Percentiles rank a stretch among this genome's conserved stretches.
These are phyloP conservation scores for Scaptomyza flava DNA, from an alignment of 2,888 invertebrate species.

Conservation along the genomic window DNA sequence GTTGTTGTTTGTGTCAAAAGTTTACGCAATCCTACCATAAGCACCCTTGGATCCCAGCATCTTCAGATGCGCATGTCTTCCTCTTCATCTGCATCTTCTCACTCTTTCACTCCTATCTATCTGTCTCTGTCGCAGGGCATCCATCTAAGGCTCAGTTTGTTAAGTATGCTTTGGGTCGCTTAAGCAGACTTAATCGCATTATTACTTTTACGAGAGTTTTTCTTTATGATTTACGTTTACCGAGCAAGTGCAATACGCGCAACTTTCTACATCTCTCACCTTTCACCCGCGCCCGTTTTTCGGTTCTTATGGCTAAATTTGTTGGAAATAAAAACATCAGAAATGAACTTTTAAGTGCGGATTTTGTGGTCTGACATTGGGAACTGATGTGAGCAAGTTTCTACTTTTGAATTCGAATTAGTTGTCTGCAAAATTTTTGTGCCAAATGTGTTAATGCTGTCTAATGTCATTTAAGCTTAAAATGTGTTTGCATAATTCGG, in stretches of 20 bases:
- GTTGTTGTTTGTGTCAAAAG: constrained; percentile 61
- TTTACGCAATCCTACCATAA: constrained; percentile 42
- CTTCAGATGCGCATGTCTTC: constrained; percentile 17
- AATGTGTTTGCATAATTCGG: constrained; percentile 32
- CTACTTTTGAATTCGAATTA: constrained; percentile 32
- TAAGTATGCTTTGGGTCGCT: constrained; percentile 71
- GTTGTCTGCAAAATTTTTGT: constrained; percentile 32
- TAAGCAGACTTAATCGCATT: constrained; percentile 73
- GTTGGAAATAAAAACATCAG: constrained; percentile 68
- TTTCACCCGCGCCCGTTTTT: neutral
- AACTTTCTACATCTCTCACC: constrained; percentile 10
- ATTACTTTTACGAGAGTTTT: constrained; percentile 73
- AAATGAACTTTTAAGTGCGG: constrained; percentile 69
- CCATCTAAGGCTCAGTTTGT: constrained; percentile 62
- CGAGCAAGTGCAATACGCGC: constrained; percentile 44
- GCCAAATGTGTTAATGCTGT: constrained; percentile 35
- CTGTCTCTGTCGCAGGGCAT: constrained; percentile 35
- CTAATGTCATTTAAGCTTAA: constrained; percentile 26
- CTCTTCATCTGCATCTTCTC: constrained; percentile 37
- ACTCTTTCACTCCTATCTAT: constrained; percentile 24
- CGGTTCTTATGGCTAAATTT: constrained; percentile 47
- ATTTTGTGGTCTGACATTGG: constrained; percentile 62
- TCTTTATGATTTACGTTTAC: constrained; percentile 68
- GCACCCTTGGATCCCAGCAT: neutral
- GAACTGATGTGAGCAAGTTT: constrained; percentile 20